Percentiles rank a stretch among this genome's conserved stretches.
Conservation (phyloP, 2,797 vertebrate genomes). For the Perdix hodgsoniae region DNA sequence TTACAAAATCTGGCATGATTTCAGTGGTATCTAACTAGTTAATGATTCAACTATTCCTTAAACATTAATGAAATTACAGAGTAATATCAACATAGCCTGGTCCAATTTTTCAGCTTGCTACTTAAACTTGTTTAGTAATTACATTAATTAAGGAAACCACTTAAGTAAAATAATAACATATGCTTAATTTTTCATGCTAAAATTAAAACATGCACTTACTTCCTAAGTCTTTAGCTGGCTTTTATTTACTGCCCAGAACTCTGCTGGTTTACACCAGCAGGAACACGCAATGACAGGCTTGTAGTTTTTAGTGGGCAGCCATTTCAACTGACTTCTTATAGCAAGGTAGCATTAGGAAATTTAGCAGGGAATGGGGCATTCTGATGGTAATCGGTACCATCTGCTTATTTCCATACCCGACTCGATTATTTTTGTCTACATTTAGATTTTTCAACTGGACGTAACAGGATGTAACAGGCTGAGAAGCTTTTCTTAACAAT, state of each 20-base stretch:
- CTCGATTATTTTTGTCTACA: neutral
- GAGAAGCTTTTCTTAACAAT: neutral
- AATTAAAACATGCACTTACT: neutral
- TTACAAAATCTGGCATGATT: neutral
- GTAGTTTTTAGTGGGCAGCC: neutral
- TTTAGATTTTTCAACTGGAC: neutral
- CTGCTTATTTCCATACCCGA: neutral
- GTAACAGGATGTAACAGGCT: neutral
- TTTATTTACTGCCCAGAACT: conserved; percentile 39
- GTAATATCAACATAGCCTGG: neutral
- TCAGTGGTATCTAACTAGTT: neutral
- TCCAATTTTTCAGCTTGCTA: conserved; percentile 20
- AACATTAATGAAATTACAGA: neutral
- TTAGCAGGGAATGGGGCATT: neutral
- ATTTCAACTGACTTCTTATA: neutral
- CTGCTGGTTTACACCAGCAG: neutral
- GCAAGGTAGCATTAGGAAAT: neutral
- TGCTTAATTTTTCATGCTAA: neutral
- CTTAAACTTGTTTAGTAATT: conserved; percentile 32
- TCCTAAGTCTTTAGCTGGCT: conserved; percentile 14
- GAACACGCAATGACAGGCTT: neutral
- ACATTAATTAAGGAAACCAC: conserved; percentile 16
- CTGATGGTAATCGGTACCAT: neutral
- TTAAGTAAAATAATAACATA: conserved; percentile 24
- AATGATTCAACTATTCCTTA: neutral